These are phyloP conservation scores for Serrognathus titanus DNA, from an alignment of 2,888 invertebrate species.

Conservation along the genomic window DNA sequence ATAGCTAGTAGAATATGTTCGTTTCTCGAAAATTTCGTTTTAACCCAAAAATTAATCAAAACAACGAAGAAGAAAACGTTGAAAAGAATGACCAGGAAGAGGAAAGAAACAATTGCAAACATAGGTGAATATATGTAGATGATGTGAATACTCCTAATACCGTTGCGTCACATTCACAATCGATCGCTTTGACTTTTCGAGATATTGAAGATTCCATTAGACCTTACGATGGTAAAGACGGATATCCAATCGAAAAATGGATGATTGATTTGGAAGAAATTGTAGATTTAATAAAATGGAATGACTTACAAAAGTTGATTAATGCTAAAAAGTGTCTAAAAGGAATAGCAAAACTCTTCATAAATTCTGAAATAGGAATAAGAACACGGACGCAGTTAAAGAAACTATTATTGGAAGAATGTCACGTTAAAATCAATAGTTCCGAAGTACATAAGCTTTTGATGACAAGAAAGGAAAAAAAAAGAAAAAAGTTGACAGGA, in stretches of 20 bases:
- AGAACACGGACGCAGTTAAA: constrained; percentile 25
- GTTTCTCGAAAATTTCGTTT: no score
- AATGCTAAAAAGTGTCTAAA: constrained; percentile 30
- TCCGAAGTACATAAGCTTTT: constrained; percentile 23
- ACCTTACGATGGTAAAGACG: no score
- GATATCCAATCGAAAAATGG: constrained; percentile 23
- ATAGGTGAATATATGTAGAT: no score
- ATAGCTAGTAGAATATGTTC: no score
- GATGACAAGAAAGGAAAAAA: constrained; percentile 31
- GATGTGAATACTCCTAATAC: no score
- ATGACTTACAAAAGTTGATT: constrained; percentile 30
- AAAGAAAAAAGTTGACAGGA: constrained; percentile 38
- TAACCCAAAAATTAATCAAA: no score
- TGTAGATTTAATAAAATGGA: constrained; percentile 27
- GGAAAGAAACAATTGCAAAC: no score
- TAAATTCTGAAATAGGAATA: constrained; percentile 29
- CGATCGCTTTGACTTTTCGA: no score
- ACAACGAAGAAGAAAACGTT: no score
- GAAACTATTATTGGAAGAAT: constrained; percentile 25
- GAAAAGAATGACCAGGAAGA: no score
- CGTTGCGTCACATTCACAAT: no score
- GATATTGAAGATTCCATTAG: no score
- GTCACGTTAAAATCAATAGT: constrained; percentile 24
- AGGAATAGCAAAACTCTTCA: constrained; percentile 30
- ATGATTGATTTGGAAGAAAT: constrained; percentile 32